Base-by-base conservation (phyloP, 2,113 vertebrate species). In the Indicator maculatus region DNA sequence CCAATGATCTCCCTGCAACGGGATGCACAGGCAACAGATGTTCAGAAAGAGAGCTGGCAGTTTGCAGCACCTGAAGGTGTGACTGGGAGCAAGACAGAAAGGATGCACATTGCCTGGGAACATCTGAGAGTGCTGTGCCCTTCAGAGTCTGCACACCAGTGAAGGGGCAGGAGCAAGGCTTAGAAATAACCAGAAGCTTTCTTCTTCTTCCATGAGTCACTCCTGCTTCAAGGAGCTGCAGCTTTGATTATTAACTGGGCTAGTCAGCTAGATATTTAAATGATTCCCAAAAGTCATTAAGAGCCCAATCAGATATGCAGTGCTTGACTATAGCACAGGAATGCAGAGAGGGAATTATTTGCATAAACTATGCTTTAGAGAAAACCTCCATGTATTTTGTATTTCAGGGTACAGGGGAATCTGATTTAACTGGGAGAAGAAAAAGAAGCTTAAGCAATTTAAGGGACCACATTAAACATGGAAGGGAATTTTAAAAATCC, bases 221-320 rank as follows among this genome's bases (percentile, higher is more conserved):
- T 95, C 90, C 93, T 88, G 83, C 88, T 95, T 81, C 94, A 78
- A 97, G 96, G 88, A 95, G 91, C 94, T 88, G 93, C 91, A 60
- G 94, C 93, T 86, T 75, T 94, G 94, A 90, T 97, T 95, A 96
- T 96, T 95, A 97, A 96, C 95, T 90, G 94, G 88, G 90, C 95
- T 94, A 90, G 93, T 93, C 96, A 93, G 95, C 95, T 88, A 91
- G 95, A 95, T 97, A 95, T 91, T 96, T 95, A 97, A 96, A 95
- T 95, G 95, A 96, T 96, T 94, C 96, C 96, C 96, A 95, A 94
- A 97, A 97, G 96, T 97, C 94, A 97, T 97, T 97, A 97, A 97
- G 86, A 97, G 95, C 94, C 95, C 93, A 95, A 97, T 97, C 96
- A 96, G 96, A 97, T 97, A 97, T 82, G 93, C 86, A 56, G 83